Evolutionary conservation across 2,797 vertebrate genomes (phyloP).

Genomic region (Sebastes cheni): DNA sequence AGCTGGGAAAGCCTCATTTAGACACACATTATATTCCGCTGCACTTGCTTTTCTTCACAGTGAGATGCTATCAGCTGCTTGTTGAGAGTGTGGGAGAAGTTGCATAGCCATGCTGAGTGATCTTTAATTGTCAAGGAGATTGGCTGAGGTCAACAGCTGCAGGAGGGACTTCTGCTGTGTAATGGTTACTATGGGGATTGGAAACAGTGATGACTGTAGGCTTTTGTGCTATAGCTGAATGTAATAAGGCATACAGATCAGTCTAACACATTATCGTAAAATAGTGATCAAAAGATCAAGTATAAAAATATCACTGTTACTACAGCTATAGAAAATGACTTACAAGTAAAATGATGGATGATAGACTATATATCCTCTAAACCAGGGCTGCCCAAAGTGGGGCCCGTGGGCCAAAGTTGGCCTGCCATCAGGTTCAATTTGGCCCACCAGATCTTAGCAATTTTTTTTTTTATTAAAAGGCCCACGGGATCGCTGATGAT

Average conservation of each 20-base stretch:
- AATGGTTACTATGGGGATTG: constrained; percentile 51
- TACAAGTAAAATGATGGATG: not conserved
- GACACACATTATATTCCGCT: constrained; percentile 59
- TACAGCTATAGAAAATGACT: not conserved
- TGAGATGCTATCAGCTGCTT: constrained; percentile 73
- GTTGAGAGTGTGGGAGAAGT: constrained; percentile 73
- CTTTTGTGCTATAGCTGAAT: not conserved
- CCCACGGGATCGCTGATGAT: too few species aligned
- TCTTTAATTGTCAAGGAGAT: constrained; percentile 74
- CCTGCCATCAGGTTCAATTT: too few species aligned
- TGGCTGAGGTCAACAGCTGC: constrained; percentile 71
- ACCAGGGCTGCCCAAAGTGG: not conserved
- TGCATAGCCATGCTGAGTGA: constrained; percentile 67
- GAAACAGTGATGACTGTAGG: constrained; percentile 33
- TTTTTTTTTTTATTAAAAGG: too few species aligned
- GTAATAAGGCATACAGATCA: not conserved
- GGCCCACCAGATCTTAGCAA: too few species aligned
- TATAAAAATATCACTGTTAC: not conserved
- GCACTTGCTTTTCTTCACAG: constrained; percentile 60
- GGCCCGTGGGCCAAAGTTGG: too few species aligned
- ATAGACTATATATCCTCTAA: not conserved
- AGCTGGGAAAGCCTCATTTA: constrained; percentile 58
- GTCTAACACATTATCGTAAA: not conserved
- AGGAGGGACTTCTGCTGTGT: constrained; percentile 57
- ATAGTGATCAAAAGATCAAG: not conserved